These are phyloP conservation scores for Neogobius melanostomus DNA, from an alignment of 2,113 vertebrate species.

Conservation along the genomic window DNA sequence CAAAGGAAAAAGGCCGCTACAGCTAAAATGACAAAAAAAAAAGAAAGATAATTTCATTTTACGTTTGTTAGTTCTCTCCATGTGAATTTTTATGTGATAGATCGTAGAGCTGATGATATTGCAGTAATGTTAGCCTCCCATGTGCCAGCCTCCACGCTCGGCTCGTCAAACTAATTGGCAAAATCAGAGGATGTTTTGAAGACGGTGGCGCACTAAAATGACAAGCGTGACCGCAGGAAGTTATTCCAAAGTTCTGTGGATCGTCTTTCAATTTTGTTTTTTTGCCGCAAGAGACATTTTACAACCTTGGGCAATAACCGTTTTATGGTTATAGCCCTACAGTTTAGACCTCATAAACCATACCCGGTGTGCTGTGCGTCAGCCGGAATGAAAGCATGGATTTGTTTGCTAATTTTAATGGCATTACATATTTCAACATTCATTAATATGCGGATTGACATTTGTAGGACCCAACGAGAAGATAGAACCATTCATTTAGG, in stretches of 20 bases:
- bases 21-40: background rate
- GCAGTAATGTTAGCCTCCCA: background rate
- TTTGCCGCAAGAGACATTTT: background rate
- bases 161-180: conserved; percentile 2
- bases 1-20: background rate
- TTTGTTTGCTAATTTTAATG: too few species aligned
- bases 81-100: background rate
- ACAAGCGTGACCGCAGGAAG: background rate
- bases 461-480: too few species aligned
- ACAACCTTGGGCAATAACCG: background rate
- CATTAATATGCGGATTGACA: too few species aligned
- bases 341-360: too few species aligned
- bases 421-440: too few species aligned
- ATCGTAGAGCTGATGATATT: background rate
- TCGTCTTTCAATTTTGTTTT: background rate
- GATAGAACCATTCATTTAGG: too few species aligned
- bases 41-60: background rate
- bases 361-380: too few species aligned
- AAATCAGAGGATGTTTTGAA: background rate
- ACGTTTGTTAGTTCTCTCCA: background rate
- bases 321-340: too few species aligned
- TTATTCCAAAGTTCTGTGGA: background rate
- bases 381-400: too few species aligned
- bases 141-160: background rate
- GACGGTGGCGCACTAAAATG: background rate